phyloP scores from a whole-genome alignment of 1,140 invertebrate species.

The Onthophagus taurus region DNA sequence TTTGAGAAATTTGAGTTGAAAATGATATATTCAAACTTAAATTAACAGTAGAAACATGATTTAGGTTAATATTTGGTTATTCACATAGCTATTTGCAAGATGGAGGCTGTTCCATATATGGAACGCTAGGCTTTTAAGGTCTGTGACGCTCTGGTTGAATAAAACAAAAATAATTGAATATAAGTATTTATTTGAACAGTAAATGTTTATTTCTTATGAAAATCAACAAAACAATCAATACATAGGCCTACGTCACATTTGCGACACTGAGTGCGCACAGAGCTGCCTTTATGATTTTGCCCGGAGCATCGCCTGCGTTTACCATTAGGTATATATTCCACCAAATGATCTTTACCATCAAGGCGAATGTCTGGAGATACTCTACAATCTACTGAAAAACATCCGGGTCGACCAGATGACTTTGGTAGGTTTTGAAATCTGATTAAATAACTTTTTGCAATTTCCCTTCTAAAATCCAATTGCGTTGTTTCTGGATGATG shows the following conservation, averaged over 20 bases:
- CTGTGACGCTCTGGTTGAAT: no score
- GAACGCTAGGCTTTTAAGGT: no score
- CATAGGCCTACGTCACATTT: slow-evolving; percentile 9
- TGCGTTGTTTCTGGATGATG: not conserved
- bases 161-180: no score
- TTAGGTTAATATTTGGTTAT: no score
- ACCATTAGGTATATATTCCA: not conserved
- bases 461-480: slow-evolving; percentile 1
- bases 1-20: no score
- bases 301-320: slow-evolving; percentile 3
- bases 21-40: no score
- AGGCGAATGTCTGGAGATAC: not conserved
- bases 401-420: not conserved
- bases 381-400: not conserved
- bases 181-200: no score
- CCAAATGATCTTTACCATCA: not conserved
- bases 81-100: no score
- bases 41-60: no score
- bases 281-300: not conserved
- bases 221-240: not conserved
- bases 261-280: not conserved
- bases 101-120: no score
- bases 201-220: no score
- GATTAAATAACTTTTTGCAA: not conserved
- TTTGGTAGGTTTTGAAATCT: not conserved